Base-by-base conservation (phyloP, 2,888 invertebrate species). In the Eilema griseolum region DNA sequence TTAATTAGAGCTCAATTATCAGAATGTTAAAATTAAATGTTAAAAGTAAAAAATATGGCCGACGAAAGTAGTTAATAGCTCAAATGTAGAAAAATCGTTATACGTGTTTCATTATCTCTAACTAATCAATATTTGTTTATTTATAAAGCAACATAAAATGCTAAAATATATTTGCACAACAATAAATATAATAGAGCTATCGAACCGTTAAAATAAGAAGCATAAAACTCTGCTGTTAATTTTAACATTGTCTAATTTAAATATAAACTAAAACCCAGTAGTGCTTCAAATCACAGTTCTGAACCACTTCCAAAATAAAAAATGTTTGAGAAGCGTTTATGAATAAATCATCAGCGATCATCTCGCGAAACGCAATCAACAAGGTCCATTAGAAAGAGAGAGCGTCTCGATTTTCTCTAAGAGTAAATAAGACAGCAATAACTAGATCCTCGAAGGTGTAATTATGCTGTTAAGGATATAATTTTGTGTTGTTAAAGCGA, bases 381-480 rank as follows among this genome's bases (percentile, higher is more conserved):
- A 87, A 83, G 83, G 82, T 78, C 78, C 79, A 79, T 69, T 74
- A 76, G 84, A 90, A 69, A 73, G 85, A 78, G 88, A 87, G 66
- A 66, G 70, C 12, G 66, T 76, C 85, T 66, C 12, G n/a, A 33
- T 28, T 67, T 20, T 65, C 1, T 4, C 4, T 28, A 64, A 52
- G 85, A 81, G 75, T 61, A 83, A 91, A 73, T 68, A 86, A 80
- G 90, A 88, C 31, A 73, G 72, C 60, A 61, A 75, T 86, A 85
- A 85, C 83, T 88, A 87, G 88, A 86, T 83, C 82, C 82, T 84
- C 71, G 73, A 82, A 88, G 86, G 81, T 89, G 86, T 90, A 92
- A 93, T 93, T 93, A 93, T 91, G 89, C 88, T 89, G 92, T 93
- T 92, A 88, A 87, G 85, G 88, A 86, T 88, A 90, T 93, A 92